A percentile compares a stretch with the other conserved stretches of the same genome.
phyloP scores from a whole-genome alignment of 2,888 invertebrate species.

The Callyntrura sp. region DNA sequence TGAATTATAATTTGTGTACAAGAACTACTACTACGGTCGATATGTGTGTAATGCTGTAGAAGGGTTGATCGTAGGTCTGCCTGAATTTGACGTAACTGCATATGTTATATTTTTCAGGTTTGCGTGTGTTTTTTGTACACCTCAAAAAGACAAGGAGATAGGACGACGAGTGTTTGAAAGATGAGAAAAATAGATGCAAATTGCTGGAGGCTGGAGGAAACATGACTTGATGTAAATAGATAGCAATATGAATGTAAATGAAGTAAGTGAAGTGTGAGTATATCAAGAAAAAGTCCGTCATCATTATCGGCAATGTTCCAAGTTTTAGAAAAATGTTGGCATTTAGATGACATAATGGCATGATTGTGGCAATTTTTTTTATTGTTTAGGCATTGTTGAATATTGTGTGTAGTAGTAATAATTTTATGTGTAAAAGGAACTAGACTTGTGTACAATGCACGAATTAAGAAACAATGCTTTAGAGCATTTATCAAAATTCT shows the following conservation, averaged over 20 bases:
- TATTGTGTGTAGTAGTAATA: background rate
- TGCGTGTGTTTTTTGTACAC: slow-evolving; percentile 6
- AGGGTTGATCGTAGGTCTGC: too few relatives aligned
- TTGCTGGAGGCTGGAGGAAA: slow-evolving; percentile 45
- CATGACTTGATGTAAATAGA: slow-evolving; percentile 33
- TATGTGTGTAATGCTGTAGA: too few relatives aligned
- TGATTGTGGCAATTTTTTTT: background rate
- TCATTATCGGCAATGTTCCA: slow-evolving; percentile 1
- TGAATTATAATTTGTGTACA: background rate
- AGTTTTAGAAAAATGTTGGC: background rate
- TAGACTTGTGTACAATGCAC: too few relatives aligned
- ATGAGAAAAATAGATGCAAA: slow-evolving; percentile 10
- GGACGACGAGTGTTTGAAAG: background rate
- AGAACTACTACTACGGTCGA: too few relatives aligned
- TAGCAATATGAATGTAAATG: slow-evolving; percentile 30
- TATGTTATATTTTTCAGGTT: background rate
- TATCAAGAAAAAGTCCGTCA: background rate
- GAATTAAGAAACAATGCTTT: background rate
- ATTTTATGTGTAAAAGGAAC: too few relatives aligned
- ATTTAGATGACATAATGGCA: background rate
- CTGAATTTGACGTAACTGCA: background rate
- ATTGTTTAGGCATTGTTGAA: background rate
- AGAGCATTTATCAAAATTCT: background rate
- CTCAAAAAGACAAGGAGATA: background rate
- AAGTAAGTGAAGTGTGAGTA: background rate